These are phyloP conservation scores for Beaufortia kweichowensis DNA, from an alignment of 2,113 vertebrate species.

Conservation along the genomic window DNA sequence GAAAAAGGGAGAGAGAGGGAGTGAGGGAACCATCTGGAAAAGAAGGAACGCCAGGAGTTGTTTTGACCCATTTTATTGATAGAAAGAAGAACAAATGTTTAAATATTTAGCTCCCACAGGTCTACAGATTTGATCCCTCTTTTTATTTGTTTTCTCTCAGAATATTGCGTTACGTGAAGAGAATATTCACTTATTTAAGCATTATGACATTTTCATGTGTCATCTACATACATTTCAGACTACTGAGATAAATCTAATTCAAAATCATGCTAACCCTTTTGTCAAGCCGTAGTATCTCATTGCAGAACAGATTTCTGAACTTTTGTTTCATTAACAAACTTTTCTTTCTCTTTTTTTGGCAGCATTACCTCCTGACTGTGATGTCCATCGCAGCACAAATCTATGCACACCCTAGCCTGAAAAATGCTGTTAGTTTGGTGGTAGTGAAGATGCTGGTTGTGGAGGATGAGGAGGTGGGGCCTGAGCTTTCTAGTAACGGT, in stretches of 20 bases:
- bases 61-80: slow-evolving; percentile 54
- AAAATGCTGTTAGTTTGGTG: slow-evolving; percentile 79
- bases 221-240: background rate
- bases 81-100: slow-evolving; percentile 50
- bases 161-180: background rate
- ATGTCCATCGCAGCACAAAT: slow-evolving; percentile 81
- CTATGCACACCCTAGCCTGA: slow-evolving; percentile 84
- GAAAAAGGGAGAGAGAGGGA: background rate
- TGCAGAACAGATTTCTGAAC: background rate
- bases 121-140: slow-evolving; percentile 14
- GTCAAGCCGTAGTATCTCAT: too few relatives aligned
- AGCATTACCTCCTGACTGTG: slow-evolving; percentile 84
- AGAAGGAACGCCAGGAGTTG: slow-evolving; percentile 45
- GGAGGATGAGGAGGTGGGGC: slow-evolving; percentile 75
- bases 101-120: slow-evolving; percentile 44
- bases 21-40: slow-evolving; percentile 53
- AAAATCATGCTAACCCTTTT: too few relatives aligned
- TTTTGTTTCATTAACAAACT: background rate
- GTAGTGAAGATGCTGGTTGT: slow-evolving; percentile 84
- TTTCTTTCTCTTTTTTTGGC: slow-evolving; percentile 2
- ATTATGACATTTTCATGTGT: background rate
- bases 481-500: slow-evolving; percentile 77
- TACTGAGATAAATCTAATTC: background rate
- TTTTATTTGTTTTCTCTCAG: background rate
- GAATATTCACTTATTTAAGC: background rate